Evolutionary conservation across 30 jellyfish, hydroid and myxozoan genomes (phyloP), one percentile per base, ranked within the genome.

Genomic region (Morbakka virulenta): DNA sequence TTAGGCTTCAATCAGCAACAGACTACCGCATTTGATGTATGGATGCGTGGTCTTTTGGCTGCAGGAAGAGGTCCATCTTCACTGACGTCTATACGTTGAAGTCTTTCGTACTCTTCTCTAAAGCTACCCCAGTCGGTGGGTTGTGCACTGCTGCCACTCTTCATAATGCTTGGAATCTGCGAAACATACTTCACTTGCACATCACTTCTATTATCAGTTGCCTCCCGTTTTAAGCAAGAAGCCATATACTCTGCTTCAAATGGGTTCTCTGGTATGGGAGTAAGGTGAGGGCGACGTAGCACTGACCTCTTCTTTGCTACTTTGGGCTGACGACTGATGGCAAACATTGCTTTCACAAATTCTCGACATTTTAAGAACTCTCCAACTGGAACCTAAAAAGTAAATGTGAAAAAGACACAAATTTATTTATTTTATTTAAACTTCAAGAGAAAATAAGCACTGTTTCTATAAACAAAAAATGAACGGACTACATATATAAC

Each of bases 221-320:
- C 57, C 57, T 9, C 13, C 17, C 57, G 9, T 17, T 41, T 41
- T 17, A 41, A 6, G 57, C 95, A 71, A 28, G 52, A 61, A 62
- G 28, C 66, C 22, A 81, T 71, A 63, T 30, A 86, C 67, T 86
- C 96, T 24, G 75, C 62, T 48, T 86, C 96, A 70, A 86, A 86
- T 0, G 96, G 96, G 66, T 64, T 86, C 52, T 86, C 96, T 63
- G 49, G 53, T 61, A 86, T 86, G 32, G 96, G 96, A 1, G 96
- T 48, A 71, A 86, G 82, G 3, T 67, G 52, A 2, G 88, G 85
- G 17, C 82, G 50, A 36, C 65, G 69, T 2, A 85, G 65, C 1
- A 77, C 83, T 64, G 26, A 66, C 4, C 52, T 86, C 24, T 70
- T 28, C 57, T 85, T 62, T 26, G 75, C 69, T 32, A 66, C 12